Conservation (phyloP, 1,140 invertebrate genomes). For the Hestina assimilis region DNA sequence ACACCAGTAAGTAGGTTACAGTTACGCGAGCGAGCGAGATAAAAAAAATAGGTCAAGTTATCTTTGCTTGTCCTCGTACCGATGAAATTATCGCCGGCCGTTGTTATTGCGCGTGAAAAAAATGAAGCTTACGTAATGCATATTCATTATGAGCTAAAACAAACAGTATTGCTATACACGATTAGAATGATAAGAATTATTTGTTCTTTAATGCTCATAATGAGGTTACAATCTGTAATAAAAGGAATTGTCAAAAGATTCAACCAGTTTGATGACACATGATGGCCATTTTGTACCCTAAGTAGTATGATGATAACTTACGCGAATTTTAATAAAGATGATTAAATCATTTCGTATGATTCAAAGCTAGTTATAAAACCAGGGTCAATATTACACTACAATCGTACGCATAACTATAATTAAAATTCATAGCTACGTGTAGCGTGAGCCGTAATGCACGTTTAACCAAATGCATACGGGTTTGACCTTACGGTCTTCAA, state of each 20-base stretch:
- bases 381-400: conserved; percentile 24
- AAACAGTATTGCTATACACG: not conserved
- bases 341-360: conserved; percentile 36
- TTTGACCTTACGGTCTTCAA: conserved; percentile 50
- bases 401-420: conserved; percentile 33
- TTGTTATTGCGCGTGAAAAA: conserved; percentile 69
- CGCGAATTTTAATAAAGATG: conserved; percentile 14
- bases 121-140: conserved; percentile 53
- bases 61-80: conserved; percentile 71
- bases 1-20: conserved; percentile 66
- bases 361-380: conserved; percentile 14
- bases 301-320: not conserved
- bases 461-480: conserved; percentile 57
- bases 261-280: too few relatives aligned
- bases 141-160: conserved; percentile 11
- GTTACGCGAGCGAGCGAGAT: conserved; percentile 63
- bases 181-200: conserved; percentile 1
- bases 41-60: conserved; percentile 78
- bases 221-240: not conserved
- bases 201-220: not conserved
- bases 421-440: conserved; percentile 38
- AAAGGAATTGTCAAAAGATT: too few relatives aligned
- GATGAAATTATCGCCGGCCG: conserved; percentile 65
- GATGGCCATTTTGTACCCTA: too few relatives aligned
- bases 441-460: conserved; percentile 45